These are phyloP conservation scores for Rhinoraja longicauda DNA, from an alignment of 2,797 vertebrate genomes.

Conservation along the genomic window DNA sequence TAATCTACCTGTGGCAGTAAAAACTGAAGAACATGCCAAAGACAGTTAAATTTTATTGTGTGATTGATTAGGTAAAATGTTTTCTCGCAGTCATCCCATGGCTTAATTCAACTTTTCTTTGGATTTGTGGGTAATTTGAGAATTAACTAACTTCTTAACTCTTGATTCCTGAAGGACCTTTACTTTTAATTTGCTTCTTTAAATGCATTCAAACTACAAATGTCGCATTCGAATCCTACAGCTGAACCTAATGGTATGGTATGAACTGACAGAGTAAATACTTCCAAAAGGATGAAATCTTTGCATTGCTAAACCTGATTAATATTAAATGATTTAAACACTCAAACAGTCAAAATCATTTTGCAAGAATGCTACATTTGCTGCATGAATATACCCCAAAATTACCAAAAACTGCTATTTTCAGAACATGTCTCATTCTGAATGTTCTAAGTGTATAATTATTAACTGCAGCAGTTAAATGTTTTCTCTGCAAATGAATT, in stretches of 20 bases:
- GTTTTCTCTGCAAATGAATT: not conserved
- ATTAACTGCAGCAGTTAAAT: not conserved
- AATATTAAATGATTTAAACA: not conserved
- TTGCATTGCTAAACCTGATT: not conserved
- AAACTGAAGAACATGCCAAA: not conserved
- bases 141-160: not conserved
- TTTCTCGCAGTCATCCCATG: no score
- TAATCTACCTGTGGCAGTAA: not conserved
- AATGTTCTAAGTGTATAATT: conserved; percentile 4
- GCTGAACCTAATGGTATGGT: not conserved
- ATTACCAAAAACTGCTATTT: not conserved
- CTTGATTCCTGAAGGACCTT: not conserved
- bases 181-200: not conserved
- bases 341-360: not conserved
- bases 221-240: not conserved
- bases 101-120: not conserved
- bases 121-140: not conserved
- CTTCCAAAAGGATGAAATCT: not conserved
- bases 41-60: no score
- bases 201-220: not conserved
- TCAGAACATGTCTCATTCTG: not conserved
- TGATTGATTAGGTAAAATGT: not conserved
- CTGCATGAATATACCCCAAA: not conserved
- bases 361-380: not conserved
- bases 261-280: not conserved